A percentile compares a stretch with the other conserved stretches of the same genome.
These are phyloP conservation scores for Drosophila parvula DNA, from an alignment of 1,140 invertebrate species.

Conservation along the genomic window DNA sequence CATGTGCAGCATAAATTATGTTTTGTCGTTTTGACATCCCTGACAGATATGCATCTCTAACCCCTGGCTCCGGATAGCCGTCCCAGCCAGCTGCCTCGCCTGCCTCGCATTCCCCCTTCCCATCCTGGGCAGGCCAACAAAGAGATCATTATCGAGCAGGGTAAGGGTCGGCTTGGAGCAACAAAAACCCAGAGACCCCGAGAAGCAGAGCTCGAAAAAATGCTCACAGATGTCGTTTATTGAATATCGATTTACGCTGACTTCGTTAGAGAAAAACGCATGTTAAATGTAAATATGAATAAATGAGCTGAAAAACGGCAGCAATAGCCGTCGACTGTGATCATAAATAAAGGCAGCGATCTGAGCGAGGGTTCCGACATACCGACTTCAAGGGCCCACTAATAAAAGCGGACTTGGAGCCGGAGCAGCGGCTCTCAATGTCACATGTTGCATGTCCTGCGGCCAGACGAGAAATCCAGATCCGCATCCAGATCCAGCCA, in stretches of 20 bases:
- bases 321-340: constrained; percentile 20
- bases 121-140: constrained; percentile 48
- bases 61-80: constrained; percentile 36
- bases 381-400: constrained; percentile 18
- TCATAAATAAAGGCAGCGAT: constrained; percentile 50
- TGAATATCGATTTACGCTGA: constrained; percentile 82
- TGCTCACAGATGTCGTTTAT: constrained; percentile 83
- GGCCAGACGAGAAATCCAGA: constrained; percentile 32
- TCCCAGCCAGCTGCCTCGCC: constrained; percentile 37
- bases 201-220: constrained; percentile 50
- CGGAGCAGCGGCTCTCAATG: constrained; percentile 62
- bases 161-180: constrained; percentile 48
- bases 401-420: constrained; percentile 20
- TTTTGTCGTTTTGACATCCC: constrained; percentile 73
- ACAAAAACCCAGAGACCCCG: constrained; percentile 17
- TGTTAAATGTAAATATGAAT: constrained; percentile 83
- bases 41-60: constrained; percentile 76
- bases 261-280: constrained; percentile 76
- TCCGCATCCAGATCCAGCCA: constrained; percentile 46
- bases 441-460: constrained; percentile 81
- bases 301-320: constrained; percentile 75
- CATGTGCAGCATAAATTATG: constrained; percentile 77
- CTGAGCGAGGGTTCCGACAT: constrained; percentile 18
- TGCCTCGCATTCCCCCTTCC: constrained; percentile 20
- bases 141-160: constrained; percentile 75